phyloP scores from a whole-genome alignment of 2,113 vertebrate species.

The Eclectus roratus region DNA sequence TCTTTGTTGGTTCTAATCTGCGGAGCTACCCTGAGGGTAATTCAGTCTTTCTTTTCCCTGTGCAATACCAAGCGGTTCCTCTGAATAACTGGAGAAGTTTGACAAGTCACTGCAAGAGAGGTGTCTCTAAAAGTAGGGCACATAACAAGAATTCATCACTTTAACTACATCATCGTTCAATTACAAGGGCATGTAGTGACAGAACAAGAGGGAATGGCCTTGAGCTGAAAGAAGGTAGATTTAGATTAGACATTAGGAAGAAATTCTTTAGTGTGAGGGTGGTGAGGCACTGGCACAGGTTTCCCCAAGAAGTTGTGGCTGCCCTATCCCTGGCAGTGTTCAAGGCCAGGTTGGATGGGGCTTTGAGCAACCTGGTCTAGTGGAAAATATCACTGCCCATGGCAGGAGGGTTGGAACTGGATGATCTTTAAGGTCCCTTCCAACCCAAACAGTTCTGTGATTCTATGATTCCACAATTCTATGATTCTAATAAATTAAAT shows the following conservation, averaged over 20 bases:
- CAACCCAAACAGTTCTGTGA: background rate
- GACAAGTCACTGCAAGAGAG: background rate
- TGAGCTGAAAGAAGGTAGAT: background rate
- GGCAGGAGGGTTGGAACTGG: background rate
- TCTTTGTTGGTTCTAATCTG: background rate
- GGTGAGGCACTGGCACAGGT: background rate
- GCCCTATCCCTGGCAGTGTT: background rate
- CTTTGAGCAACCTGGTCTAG: background rate
- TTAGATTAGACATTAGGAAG: background rate
- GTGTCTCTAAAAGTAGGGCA: background rate
- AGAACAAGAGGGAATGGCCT: background rate
- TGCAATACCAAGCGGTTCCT: background rate
- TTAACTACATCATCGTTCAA: background rate
- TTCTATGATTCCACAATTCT: background rate
- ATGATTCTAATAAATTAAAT: background rate
- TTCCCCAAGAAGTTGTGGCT: background rate
- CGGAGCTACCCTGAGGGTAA: slow-evolving; percentile 19
- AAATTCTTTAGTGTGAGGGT: background rate
- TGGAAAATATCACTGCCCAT: background rate
- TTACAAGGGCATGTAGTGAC: background rate
- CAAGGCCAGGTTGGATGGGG: background rate
- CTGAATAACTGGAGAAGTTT: background rate
- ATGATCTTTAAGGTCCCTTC: background rate
- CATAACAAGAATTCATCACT: background rate
- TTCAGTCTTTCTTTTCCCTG: background rate